Evolutionary conservation across 2,113 vertebrate species (phyloP).

Genomic region (Psilopogon haemacephalus): DNA sequence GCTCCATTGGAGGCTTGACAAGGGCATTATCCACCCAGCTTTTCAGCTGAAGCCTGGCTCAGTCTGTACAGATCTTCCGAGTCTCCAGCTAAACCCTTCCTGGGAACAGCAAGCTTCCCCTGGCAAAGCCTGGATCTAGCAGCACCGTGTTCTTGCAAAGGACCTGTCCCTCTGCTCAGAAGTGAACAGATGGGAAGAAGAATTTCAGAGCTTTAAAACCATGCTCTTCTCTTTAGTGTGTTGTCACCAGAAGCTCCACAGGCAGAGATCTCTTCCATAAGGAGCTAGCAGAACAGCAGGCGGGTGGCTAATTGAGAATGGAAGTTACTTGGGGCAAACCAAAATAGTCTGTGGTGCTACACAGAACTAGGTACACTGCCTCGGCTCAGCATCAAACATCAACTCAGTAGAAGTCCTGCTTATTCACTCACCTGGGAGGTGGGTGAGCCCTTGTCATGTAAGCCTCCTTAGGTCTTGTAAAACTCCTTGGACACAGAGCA

Average conservation of each 20-base stretch:
- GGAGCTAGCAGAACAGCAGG: neutral
- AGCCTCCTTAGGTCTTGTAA: neutral
- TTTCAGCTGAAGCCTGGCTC: conserved; percentile 22
- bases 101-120: neutral
- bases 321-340: conserved; percentile 9
- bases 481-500: neutral
- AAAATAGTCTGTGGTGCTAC: neutral
- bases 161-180: neutral
- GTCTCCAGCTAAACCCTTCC: neutral
- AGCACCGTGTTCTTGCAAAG: neutral
- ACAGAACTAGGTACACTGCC: neutral
- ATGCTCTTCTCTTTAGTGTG: neutral
- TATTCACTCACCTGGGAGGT: neutral
- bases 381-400: neutral
- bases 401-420: neutral
- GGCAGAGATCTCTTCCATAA: conserved; percentile 24
- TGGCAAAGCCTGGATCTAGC: neutral
- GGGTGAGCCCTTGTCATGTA: neutral
- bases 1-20: conserved; percentile 14
- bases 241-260: neutral
- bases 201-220: conserved; percentile 12
- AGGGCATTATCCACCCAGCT: conserved; percentile 21
- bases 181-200: conserved; percentile 41
- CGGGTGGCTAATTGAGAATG: conserved; percentile 10
- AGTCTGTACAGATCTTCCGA: conserved; percentile 10